Evolutionary conservation across 2,888 invertebrate genomes (phyloP).

Genomic region (Xanthorhoe spadicearia): DNA sequence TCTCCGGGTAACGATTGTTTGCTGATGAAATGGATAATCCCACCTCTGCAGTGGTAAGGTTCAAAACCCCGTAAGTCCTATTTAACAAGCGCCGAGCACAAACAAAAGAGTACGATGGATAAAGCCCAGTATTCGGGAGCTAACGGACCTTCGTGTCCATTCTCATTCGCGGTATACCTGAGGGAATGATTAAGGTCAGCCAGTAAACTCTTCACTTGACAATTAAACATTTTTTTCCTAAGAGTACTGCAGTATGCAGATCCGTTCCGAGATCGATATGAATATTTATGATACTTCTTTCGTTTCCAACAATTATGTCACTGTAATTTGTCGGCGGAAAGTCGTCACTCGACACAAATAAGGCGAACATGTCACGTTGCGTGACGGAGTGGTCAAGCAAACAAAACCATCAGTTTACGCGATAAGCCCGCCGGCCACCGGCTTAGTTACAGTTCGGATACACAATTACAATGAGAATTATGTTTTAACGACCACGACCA

Average conservation of each 20-base stretch:
- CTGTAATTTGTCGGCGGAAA: conserved; percentile 35
- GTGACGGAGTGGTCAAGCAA: conserved; percentile 56
- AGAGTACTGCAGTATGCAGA: conserved; percentile 25
- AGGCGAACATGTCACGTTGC: conserved; percentile 49
- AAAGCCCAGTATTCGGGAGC: conserved; percentile 29
- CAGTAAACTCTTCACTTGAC: conserved; percentile 18
- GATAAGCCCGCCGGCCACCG: conserved; percentile 49
- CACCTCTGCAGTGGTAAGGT: conserved; percentile 12
- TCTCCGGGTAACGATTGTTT: conserved; percentile 9
- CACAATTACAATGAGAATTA: conserved; percentile 58
- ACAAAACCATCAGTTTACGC: conserved; percentile 58
- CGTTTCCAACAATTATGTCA: conserved; percentile 28
- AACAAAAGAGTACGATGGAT: conserved; percentile 21
- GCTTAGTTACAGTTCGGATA: conserved; percentile 45
- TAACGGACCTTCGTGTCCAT: conserved; percentile 22
- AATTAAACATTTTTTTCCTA: conserved; percentile 22
- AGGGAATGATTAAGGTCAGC: conserved; percentile 27
- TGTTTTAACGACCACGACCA: conserved; percentile 57
- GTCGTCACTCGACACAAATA: conserved; percentile 52
- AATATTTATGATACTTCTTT: conserved; percentile 24
- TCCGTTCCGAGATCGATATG: conserved; percentile 23
- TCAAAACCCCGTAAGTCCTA: conserved; percentile 26
- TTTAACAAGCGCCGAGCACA: conserved; percentile 31
- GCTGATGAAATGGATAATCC: conserved; percentile 23
- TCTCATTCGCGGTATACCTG: conserved; percentile 18